Evolutionary conservation across 2,888 invertebrate genomes (phyloP), one percentile per base, ranked within the genome.

Genomic region (Meganola albula): DNA sequence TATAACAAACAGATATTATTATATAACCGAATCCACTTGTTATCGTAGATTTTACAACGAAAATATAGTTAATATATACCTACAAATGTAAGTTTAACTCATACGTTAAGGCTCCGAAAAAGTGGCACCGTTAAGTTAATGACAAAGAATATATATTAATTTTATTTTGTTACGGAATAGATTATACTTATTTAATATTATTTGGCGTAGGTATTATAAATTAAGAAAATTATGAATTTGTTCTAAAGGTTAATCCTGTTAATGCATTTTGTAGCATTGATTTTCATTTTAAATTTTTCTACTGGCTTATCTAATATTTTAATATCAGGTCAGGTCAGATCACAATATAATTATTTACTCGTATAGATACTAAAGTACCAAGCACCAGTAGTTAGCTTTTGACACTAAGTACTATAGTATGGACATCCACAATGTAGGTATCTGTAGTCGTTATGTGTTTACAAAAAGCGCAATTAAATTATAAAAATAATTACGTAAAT

Each of bases 21-120:
- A 49, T n/a, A n/a, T 56, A 62, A 53, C 57, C 51, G 38, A 66
- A 59, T 54, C 59, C 65, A 73, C 64, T 75, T 74, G 77, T 80
- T 76, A 76, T 63, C 48, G 74, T 77, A 77, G 75, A 75, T 77
- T 78, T 77, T 80, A 80, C 80, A 82, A 82, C 80, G 80, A 82
- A 82, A 71, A 66, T n/a, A n/a, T 73, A 74, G 65, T 55, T 70
- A n/a, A 70, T 71, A 61, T 58, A 70, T 63, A 53, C 51, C 60
- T 72, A 71, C 56, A 60, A 61, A 53, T 53, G 54, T 67, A 70
- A 61, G 53, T 54, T 53, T 46, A 40, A 49, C 48, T 53, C 44
- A 53, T 51, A 52, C 25, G 34, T 58, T 63, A 62, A 51, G 57
- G 46, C 43, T 32, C 41, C 41, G 40, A 36, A 37, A 31, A 41